Percentiles rank a stretch among this genome's conserved stretches.
Evolutionary conservation across 2,113 vertebrate genomes (phyloP).

Genomic region (Megaceryle torquata): DNA sequence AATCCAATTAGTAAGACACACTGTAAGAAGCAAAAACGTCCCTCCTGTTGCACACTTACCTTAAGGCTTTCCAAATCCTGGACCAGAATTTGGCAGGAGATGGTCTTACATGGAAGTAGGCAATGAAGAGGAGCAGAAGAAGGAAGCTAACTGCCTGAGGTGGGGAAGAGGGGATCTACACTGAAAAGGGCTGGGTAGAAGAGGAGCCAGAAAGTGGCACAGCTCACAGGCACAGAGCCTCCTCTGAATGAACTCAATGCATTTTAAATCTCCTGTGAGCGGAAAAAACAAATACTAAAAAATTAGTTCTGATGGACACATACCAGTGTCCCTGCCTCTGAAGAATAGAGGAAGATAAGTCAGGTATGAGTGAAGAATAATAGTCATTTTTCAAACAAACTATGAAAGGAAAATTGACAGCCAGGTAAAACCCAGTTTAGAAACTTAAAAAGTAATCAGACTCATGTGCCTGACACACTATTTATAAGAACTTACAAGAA

Average conservation of each 20-base stretch:
- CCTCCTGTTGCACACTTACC: background rate
- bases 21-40: background rate
- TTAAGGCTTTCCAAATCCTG: background rate
- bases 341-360: background rate
- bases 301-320: background rate
- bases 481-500: background rate
- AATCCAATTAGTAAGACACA: background rate
- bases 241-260: background rate
- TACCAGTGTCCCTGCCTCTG: background rate
- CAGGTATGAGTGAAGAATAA: background rate
- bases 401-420: background rate
- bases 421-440: background rate
- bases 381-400: background rate
- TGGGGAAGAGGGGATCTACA: background rate
- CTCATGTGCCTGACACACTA: background rate
- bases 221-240: background rate
- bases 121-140: background rate
- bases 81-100: background rate
- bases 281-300: background rate
- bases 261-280: background rate
- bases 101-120: background rate
- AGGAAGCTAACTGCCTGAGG: fast-evolving
- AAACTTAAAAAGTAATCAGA: background rate
- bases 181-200: background rate
- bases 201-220: background rate